Conservation (phyloP, 1,140 invertebrate genomes). For the Drosophila malerkotliana region DNA sequence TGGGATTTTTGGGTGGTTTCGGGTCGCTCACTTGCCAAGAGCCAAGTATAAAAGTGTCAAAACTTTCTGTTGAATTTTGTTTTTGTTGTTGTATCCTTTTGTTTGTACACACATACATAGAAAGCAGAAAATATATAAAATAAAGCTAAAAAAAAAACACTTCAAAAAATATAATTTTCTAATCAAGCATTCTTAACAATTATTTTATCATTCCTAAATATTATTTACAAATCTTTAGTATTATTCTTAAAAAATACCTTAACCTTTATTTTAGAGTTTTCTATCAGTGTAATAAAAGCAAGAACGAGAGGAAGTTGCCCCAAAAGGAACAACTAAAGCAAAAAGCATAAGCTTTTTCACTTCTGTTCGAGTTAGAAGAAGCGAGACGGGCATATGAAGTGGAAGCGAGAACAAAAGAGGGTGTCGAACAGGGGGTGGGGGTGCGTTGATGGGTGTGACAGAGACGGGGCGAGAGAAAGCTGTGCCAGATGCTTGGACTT, state of each 20-base stretch:
- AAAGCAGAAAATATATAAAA: slow-evolving; percentile 4
- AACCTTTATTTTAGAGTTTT: background rate
- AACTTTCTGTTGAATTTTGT: slow-evolving; percentile 72
- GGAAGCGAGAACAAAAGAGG: slow-evolving; percentile 6
- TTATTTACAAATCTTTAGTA: no score
- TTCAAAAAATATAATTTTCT: slow-evolving; percentile 6
- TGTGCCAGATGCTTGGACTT: slow-evolving; percentile 26
- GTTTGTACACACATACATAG: slow-evolving; percentile 42
- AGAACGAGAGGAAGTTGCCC: slow-evolving; percentile 14
- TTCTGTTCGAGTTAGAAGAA: slow-evolving; percentile 17
- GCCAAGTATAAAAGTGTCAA: slow-evolving; percentile 78
- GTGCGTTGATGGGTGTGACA: slow-evolving; percentile 1
- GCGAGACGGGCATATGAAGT: slow-evolving; percentile 8
- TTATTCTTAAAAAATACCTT: no score
- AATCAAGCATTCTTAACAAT: no score
- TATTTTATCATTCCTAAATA: no score
- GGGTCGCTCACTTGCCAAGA: slow-evolving; percentile 68
- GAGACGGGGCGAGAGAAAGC: slow-evolving; percentile 7
- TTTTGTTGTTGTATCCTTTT: slow-evolving; percentile 73
- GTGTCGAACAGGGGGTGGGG: background rate
- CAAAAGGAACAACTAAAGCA: slow-evolving; percentile 54
- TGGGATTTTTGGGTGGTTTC: slow-evolving; percentile 29
- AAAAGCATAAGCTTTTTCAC: slow-evolving; percentile 69
- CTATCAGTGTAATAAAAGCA: background rate
- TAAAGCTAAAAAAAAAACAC: slow-evolving; percentile 14